Evolutionary conservation across 2,797 vertebrate species (phyloP).

Genomic region (Sibirionetta formosa): DNA sequence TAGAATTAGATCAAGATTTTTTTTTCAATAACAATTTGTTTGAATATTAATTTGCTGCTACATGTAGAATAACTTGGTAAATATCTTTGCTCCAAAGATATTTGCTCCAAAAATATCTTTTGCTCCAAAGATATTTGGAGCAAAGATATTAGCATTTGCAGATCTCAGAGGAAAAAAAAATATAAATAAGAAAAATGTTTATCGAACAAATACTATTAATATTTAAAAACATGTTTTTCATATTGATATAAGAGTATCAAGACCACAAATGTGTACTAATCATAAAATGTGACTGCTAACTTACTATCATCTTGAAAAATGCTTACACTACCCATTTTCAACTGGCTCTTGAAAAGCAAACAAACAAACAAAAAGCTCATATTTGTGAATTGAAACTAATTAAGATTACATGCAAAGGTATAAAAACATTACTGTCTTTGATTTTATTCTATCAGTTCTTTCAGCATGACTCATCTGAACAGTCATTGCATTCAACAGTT

Average conservation of each 20-base stretch:
- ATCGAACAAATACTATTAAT: conserved; percentile 12
- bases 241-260: background rate
- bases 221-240: conserved; percentile 38
- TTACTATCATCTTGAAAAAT: background rate
- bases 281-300: background rate
- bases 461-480: background rate
- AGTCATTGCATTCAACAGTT: background rate
- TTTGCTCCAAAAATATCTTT: conserved; percentile 27
- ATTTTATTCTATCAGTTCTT: background rate
- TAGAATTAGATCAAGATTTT: background rate
- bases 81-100: conserved; percentile 18
- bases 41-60: background rate
- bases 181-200: background rate
- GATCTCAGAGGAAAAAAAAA: background rate
- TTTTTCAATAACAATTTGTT: background rate
- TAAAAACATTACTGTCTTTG: background rate
- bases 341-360: background rate
- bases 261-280: conserved; percentile 22
- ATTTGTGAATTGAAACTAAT: background rate
- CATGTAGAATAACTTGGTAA: background rate
- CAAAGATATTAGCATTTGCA: conserved; percentile 8
- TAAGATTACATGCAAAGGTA: background rate
- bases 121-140: too few relatives aligned
- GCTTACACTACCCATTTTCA: background rate
- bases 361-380: background rate